Percentiles rank a stretch among this genome's conserved stretches.
Conservation (phyloP, 2,113 vertebrate genomes). For the Carassius carassius region DNA sequence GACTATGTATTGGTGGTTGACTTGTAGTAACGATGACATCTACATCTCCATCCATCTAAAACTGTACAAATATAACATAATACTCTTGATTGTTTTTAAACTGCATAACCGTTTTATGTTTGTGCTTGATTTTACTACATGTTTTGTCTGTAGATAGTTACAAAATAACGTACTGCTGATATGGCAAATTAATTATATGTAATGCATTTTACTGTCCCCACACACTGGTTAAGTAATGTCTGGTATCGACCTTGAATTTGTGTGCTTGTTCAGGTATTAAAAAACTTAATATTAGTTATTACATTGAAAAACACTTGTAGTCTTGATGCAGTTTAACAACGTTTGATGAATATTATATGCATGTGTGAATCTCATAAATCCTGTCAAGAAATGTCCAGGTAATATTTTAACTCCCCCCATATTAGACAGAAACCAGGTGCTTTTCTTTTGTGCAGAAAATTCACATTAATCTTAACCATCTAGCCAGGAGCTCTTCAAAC, state of each 20-base stretch:
- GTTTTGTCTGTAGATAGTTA: no score
- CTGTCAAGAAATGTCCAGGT: no score
- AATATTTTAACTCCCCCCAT: no score
- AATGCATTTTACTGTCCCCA: background rate
- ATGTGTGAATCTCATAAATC: no score
- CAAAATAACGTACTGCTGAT: no score
- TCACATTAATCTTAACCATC: background rate
- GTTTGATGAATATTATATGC: no score
- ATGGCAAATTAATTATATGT: background rate
- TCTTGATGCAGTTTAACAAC: no score
- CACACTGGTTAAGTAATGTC: background rate
- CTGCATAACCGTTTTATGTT: background rate
- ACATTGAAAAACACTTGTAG: no score
- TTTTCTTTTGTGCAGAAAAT: background rate
- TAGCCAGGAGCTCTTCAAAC: background rate
- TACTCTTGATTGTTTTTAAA: background rate
- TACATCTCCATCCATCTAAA: background rate
- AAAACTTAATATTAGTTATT: background rate
- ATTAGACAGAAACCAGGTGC: background rate
- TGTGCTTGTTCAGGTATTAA: background rate
- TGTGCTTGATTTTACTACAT: background rate
- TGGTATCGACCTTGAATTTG: background rate
- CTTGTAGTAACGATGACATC: no score
- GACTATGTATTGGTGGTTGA: background rate
- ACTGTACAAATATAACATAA: background rate